Percentiles rank a stretch among this genome's conserved stretches.
Evolutionary conservation across 2,888 invertebrate genomes (phyloP).

Genomic region (Platycheirus rosarum): DNA sequence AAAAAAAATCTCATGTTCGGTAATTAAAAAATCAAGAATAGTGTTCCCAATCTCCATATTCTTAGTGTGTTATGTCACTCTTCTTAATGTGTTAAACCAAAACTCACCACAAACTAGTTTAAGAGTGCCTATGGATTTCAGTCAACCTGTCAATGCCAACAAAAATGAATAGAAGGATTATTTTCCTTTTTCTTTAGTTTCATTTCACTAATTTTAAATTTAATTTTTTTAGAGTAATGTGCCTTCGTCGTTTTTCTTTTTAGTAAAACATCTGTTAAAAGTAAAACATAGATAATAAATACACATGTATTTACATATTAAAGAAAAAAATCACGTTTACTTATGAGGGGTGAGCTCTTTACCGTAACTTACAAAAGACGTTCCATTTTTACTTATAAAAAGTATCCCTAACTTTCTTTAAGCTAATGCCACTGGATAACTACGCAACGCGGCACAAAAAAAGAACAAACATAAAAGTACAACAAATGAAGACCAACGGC

Average conservation of each 20-base stretch:
- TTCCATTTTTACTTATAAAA: conserved; percentile 25
- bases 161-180: neutral
- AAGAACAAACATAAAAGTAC: conserved; percentile 28
- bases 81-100: conserved; percentile 8
- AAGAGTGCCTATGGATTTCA: conserved; percentile 22
- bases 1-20: conserved; percentile 9
- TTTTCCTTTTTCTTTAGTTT: conserved; percentile 15
- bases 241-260: conserved; percentile 26
- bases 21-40: conserved; percentile 9
- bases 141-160: too few species aligned
- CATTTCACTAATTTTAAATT: neutral
- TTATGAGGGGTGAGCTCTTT: conserved; percentile 39
- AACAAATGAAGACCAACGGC: conserved; percentile 33
- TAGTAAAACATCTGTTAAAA: conserved; percentile 31
- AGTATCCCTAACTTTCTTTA: conserved; percentile 22
- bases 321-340: conserved; percentile 10
- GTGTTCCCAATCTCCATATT: conserved; percentile 27
- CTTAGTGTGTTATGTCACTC: conserved; percentile 69
- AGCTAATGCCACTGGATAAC: conserved; percentile 55
- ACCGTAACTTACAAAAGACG: too few species aligned
- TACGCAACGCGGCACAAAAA: conserved; percentile 59
- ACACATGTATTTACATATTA: conserved; percentile 39
- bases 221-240: conserved; percentile 27
- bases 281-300: conserved; percentile 11
- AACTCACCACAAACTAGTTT: conserved; percentile 41